phyloP scores from a whole-genome alignment of 2,113 vertebrate species.

The Carettochelys insculpta region DNA sequence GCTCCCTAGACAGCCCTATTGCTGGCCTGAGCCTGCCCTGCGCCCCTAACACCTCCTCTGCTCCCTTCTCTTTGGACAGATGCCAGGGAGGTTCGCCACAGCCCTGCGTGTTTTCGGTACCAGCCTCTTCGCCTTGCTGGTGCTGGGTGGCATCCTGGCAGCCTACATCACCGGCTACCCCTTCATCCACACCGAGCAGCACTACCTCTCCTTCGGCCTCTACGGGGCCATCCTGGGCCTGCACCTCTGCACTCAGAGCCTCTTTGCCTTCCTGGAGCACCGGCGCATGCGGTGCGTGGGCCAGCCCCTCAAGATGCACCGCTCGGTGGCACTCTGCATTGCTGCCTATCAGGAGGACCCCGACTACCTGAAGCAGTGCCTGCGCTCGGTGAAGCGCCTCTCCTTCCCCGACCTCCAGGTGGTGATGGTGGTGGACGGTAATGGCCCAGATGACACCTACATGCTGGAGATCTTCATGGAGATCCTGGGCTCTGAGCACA shows the following conservation, averaged over 20 bases:
- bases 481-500: conserved; percentile 87
- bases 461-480: conserved; percentile 98
- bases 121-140: conserved; percentile 92
- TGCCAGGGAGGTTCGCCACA: conserved; percentile 91
- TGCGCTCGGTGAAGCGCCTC: conserved; percentile 88
- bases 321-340: conserved; percentile 92
- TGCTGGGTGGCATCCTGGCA: conserved; percentile 93
- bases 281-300: conserved; percentile 85
- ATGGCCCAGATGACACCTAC: conserved; percentile 90
- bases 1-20: too few relatives aligned
- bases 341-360: conserved; percentile 97
- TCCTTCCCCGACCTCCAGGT: conserved; percentile 93
- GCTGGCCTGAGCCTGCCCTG: background rate
- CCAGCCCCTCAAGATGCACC: conserved; percentile 74
- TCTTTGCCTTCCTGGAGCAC: conserved; percentile 97
- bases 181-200: conserved; percentile 97
- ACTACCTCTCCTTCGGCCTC: conserved; percentile 97
- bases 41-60: background rate
- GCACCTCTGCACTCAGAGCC: conserved; percentile 94
- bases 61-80: conserved; percentile 70
- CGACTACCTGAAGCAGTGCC: conserved; percentile 94
- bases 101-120: conserved; percentile 89
- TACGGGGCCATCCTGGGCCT: conserved; percentile 96
- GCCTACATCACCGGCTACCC: conserved; percentile 98
- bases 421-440: conserved; percentile 97